Percentiles rank a stretch among this genome's conserved stretches.
These are phyloP conservation scores for Junonia oenone DNA, from an alignment of 2,888 invertebrate genomes.

Conservation along the genomic window DNA sequence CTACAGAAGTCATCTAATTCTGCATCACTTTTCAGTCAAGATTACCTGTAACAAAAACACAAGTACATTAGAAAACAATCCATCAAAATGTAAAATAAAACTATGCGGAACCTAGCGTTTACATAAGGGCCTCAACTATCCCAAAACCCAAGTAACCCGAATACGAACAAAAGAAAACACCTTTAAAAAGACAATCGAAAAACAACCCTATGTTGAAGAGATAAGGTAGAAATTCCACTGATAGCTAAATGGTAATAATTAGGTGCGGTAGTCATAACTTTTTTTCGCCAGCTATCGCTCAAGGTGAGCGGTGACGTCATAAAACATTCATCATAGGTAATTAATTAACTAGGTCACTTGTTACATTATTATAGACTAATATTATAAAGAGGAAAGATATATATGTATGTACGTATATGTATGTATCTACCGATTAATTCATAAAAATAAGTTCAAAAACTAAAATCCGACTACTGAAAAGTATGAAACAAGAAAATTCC, in stretches of 20 bases:
- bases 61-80: background rate
- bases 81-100: background rate
- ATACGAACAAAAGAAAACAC: constrained; percentile 1
- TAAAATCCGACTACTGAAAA: no score
- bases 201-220: background rate
- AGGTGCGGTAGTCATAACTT: constrained; percentile 24
- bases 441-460: no score
- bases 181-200: background rate
- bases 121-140: background rate
- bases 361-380: background rate
- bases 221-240: constrained; percentile 4
- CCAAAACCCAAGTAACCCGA: background rate
- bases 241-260: constrained; percentile 2
- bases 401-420: no score
- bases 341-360: background rate
- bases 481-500: no score
- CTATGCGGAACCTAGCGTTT: no score
- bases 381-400: no score
- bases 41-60: background rate
- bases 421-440: no score
- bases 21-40: background rate
- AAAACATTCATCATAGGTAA: background rate
- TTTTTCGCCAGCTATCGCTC: constrained; percentile 29
- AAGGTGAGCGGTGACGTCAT: constrained; percentile 31
- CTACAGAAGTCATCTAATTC: no score